A percentile compares a stretch with the other conserved stretches of the same genome.
phyloP scores from a whole-genome alignment of 2,113 vertebrate genomes.

The Oryzias melastigma region DNA sequence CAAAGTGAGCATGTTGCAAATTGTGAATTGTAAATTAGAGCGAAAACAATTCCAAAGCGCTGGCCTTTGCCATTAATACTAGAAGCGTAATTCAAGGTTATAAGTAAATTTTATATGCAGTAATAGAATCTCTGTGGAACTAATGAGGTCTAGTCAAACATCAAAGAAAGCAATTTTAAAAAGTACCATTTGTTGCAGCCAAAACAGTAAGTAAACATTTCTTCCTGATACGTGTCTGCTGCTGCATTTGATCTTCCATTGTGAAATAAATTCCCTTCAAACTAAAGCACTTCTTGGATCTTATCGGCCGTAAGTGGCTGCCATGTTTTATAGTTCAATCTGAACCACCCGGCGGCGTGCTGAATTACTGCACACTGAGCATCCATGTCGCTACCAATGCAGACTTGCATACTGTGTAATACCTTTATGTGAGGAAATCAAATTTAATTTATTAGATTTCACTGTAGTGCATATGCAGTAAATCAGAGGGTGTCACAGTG shows the following conservation, averaged over 20 bases:
- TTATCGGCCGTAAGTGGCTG: slow-evolving; percentile 5
- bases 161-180: neutral
- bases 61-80: neutral
- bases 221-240: neutral
- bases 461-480: slow-evolving; percentile 16
- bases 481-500: slow-evolving; percentile 21
- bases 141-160: neutral
- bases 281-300: neutral
- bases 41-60: slow-evolving; percentile 9
- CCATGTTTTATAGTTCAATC: slow-evolving; percentile 10
- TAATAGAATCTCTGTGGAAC: neutral
- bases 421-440: slow-evolving; percentile 14
- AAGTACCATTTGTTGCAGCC: neutral
- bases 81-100: slow-evolving; percentile 3
- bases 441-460: slow-evolving; percentile 26
- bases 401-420: slow-evolving; percentile 4
- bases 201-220: neutral
- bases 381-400: slow-evolving; percentile 1
- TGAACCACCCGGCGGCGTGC: slow-evolving; percentile 10
- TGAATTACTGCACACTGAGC: slow-evolving; percentile 11
- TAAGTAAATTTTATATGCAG: neutral
- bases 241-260: neutral
- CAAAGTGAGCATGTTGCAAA: slow-evolving; percentile 11
- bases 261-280: slow-evolving; percentile 2
- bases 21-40: slow-evolving; percentile 1